Percentiles rank a stretch among this genome's conserved stretches.
Evolutionary conservation across 1,140 invertebrate genomes (phyloP).

Genomic region (Brachionus koreanus): DNA sequence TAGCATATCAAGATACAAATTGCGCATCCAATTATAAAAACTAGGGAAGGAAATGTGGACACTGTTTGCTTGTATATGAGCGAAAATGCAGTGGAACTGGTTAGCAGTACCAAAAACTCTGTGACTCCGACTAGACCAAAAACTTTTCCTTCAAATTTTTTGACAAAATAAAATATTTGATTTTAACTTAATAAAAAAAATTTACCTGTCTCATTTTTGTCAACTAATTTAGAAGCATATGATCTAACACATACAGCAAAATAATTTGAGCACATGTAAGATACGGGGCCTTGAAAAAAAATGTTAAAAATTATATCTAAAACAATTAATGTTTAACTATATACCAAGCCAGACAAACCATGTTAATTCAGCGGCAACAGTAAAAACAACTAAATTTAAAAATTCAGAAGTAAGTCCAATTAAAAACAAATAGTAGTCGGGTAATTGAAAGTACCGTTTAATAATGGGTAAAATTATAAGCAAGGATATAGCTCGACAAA

Average conservation of each 20-base stretch:
- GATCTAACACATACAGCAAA: conserved; percentile 29
- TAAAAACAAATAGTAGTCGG: conserved; percentile 24
- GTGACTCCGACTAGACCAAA: conserved; percentile 27
- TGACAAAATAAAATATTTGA: not conserved
- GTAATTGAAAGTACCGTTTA: not conserved
- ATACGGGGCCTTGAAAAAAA: conserved; percentile 16
- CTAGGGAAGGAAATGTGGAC: conserved; percentile 17
- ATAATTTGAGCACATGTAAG: conserved; percentile 41
- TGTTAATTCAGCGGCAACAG: not conserved
- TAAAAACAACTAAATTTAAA: conserved; percentile 37
- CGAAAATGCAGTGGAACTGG: conserved; percentile 28
- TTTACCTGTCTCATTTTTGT: conserved; percentile 39
- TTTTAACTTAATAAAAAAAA: not conserved
- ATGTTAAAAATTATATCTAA: not conserved
- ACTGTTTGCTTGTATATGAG: conserved; percentile 29
- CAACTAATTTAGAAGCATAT: conserved; percentile 34
- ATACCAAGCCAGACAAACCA: conserved; percentile 37
- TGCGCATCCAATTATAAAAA: not conserved
- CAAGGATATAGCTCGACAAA: conserved; percentile 12
- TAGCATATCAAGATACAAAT: conserved; percentile 25
- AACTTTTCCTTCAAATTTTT: conserved; percentile 25
- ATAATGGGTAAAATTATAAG: conserved; percentile 21
- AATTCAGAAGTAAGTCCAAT: conserved; percentile 31
- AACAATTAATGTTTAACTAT: not conserved
- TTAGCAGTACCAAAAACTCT: conserved; percentile 17